Conservation (phyloP, 2,888 invertebrate species). For the Scaptomyza cyrtandrae region DNA sequence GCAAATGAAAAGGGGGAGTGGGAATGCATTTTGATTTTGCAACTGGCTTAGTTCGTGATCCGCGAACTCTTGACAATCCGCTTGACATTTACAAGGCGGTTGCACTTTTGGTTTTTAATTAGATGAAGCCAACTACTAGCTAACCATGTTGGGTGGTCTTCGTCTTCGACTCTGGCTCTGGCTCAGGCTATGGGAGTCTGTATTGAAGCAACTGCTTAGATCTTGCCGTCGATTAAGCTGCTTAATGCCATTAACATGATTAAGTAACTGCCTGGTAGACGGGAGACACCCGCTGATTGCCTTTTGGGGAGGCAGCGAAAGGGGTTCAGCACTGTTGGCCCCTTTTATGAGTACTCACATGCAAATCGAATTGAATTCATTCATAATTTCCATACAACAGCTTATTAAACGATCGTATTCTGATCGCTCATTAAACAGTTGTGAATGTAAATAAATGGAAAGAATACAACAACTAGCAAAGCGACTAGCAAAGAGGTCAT, state of each 20-base stretch:
- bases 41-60: conserved; percentile 73
- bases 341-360: background rate
- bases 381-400: conserved; percentile 62
- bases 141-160: conserved; percentile 55
- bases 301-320: conserved; percentile 11
- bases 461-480: conserved; percentile 22
- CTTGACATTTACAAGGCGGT: conserved; percentile 77
- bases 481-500: conserved; percentile 15
- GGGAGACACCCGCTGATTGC: conserved; percentile 37
- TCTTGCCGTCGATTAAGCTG: conserved; percentile 79
- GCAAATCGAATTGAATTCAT: conserved; percentile 54
- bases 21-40: conserved; percentile 79
- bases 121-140: conserved; percentile 52
- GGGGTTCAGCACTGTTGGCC: conserved; percentile 27
- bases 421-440: conserved; percentile 64
- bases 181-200: conserved; percentile 8
- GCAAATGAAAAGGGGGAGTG: conserved; percentile 30
- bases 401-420: conserved; percentile 79
- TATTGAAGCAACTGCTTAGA: conserved; percentile 71
- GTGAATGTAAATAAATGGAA: conserved; percentile 30
- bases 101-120: conserved; percentile 77
- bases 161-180: background rate
- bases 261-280: conserved; percentile 52
- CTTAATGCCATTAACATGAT: conserved; percentile 80
- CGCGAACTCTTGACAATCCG: conserved; percentile 61